Base-by-base conservation (phyloP, 2,888 invertebrate genomes). In the Sarcophaga variegata region DNA sequence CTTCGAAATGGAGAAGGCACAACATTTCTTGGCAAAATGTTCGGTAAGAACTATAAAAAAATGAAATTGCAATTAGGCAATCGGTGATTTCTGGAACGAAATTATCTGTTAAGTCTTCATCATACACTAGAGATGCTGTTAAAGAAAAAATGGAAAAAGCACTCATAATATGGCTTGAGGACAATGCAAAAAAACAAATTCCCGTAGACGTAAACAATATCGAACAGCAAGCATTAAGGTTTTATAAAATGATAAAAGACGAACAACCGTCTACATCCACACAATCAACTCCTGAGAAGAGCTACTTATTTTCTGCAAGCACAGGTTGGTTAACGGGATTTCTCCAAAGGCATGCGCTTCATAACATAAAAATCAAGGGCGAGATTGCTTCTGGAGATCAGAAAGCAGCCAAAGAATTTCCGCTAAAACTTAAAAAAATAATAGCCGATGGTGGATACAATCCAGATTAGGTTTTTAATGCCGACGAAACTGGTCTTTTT, bases 391-490 rank as follows among this genome's bases (percentile, higher is more conserved):
- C 89, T 74, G 89, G 72, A 27, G 88, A 90, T 89, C 74, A 87
- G 74, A 62, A 27, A 22, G 88, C 88, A 60, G 88, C 89, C 22
- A 86, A 88, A 83, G 79, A 88, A 75, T 88, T 74, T 79, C 82
- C 70, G 14, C 27, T 59, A 86, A 86, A 86, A 83, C 72, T 89
- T 74, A 75, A 66, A 25, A 25, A 25, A 25, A 25, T 25, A 25
- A 25, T 25, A 25, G 3, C 3, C 25, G 25, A 25, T 25, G 88
- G 88, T 83, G 89, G 83, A 45, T 91, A 90, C 86, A 84, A 37
- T 69, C 83, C 89, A 20, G 87, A 90, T 82, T 90, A 90, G 84
- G 89, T 90, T 63, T 91, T 85, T 64, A 91, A 90, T 88, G 90
- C 90, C 1, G 90, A 90, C 66, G 90, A 90, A 87, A 90, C 90